phyloP scores from a whole-genome alignment of 2,888 invertebrate genomes.

The Xylophagus ater region DNA sequence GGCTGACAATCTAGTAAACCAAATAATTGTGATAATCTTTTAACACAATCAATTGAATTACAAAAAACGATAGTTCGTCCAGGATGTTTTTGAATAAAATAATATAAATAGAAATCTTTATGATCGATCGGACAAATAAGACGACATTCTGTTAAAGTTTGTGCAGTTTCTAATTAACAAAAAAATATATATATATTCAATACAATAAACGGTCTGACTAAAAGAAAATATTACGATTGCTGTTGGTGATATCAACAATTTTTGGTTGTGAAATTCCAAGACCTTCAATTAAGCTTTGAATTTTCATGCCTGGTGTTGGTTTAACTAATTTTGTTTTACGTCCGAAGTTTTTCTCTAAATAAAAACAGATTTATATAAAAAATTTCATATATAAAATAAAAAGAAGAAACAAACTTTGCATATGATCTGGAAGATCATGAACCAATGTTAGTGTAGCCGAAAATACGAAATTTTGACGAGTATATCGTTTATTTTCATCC shows the following conservation, averaged over 20 bases:
- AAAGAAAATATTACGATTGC: conserved; percentile 55
- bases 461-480: conserved; percentile 89
- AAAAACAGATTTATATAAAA: conserved; percentile 1
- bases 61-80: conserved; percentile 90
- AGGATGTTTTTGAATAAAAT: conserved; percentile 71
- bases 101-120: conserved; percentile 88
- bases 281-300: conserved; percentile 63
- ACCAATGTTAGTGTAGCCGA: conserved; percentile 93
- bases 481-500: conserved; percentile 46
- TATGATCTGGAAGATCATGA: conserved; percentile 69
- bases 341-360: conserved; percentile 29
- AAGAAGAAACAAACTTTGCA: conserved; percentile 42
- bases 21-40: conserved; percentile 60
- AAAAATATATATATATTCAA: neutral
- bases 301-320: conserved; percentile 62
- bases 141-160: conserved; percentile 71
- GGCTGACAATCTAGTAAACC: conserved; percentile 59
- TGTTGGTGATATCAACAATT: conserved; percentile 80
- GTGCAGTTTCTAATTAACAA: conserved; percentile 56
- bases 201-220: neutral
- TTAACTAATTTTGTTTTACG: conserved; percentile 43
- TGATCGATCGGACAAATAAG: conserved; percentile 67
- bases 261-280: conserved; percentile 83
- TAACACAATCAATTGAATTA: conserved; percentile 88
- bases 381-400: neutral